Evolutionary conservation across 2,113 vertebrate species (phyloP).

Genomic region (Onychorhynchus coronatus): DNA sequence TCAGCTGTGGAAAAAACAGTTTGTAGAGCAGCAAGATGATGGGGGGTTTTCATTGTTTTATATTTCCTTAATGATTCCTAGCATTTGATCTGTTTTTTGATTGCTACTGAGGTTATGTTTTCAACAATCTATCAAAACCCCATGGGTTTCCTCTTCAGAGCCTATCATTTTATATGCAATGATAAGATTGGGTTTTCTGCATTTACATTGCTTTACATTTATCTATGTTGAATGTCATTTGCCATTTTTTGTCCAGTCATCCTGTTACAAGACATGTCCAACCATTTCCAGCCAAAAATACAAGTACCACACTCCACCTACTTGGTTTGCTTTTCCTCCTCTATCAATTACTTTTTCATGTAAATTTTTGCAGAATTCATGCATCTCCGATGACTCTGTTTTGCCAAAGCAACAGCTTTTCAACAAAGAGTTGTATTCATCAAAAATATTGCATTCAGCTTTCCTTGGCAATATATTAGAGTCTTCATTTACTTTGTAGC

Average conservation of each 20-base stretch:
- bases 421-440: not conserved
- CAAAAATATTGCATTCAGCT: slow-evolving; percentile 1
- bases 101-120: not conserved
- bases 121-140: not conserved
- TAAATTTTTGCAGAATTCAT: not conserved
- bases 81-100: not conserved
- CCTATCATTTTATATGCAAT: not conserved
- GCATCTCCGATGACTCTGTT: not conserved
- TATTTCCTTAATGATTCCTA: not conserved
- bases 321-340: not conserved
- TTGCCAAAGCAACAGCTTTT: not conserved
- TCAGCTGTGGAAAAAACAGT: not conserved
- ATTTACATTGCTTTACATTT: not conserved
- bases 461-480: not conserved
- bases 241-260: not conserved
- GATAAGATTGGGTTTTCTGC: not conserved
- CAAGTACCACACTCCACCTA: not conserved
- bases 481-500: slow-evolving; percentile 25
- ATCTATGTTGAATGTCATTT: not conserved
- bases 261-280: not conserved
- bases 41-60: not conserved
- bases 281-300: not conserved
- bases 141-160: not conserved
- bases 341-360: not conserved
- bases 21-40: not conserved